Evolutionary conservation across 2,113 vertebrate genomes (phyloP).

Genomic region (Urocolius indicus): DNA sequence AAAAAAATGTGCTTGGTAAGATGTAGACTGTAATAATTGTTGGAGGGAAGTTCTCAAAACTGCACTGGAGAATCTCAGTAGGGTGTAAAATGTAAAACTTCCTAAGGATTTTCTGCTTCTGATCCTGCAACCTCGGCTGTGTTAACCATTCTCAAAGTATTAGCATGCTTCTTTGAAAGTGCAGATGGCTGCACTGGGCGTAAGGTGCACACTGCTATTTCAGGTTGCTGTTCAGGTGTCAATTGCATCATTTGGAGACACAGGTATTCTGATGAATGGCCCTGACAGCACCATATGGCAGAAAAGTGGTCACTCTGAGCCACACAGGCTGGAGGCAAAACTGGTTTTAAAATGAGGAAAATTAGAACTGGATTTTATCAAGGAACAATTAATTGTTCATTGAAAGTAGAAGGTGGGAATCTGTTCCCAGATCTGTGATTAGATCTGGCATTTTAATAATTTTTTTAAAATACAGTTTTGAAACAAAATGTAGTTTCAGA

Average conservation of each 20-base stretch:
- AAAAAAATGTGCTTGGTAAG: background rate
- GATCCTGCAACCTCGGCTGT: background rate
- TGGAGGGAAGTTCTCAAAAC: background rate
- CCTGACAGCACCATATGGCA: background rate
- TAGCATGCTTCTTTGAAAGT: background rate
- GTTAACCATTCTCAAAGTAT: background rate
- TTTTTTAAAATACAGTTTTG: background rate
- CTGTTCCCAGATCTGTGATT: background rate
- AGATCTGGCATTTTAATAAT: background rate
- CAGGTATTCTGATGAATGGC: background rate
- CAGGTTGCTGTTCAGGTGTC: background rate
- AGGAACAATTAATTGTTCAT: background rate
- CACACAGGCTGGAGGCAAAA: background rate
- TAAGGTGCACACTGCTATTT: background rate
- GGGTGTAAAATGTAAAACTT: background rate
- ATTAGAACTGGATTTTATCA: background rate
- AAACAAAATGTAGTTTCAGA: background rate
- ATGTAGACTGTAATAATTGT: background rate
- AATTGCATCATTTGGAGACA: background rate
- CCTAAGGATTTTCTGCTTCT: background rate
- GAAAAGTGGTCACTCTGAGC: background rate
- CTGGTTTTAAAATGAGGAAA: background rate
- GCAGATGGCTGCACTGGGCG: background rate
- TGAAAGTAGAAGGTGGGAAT: background rate
- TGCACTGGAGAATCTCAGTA: background rate